Evolutionary conservation across 2,888 invertebrate genomes (phyloP).

Genomic region (Hyposoter didymator): DNA sequence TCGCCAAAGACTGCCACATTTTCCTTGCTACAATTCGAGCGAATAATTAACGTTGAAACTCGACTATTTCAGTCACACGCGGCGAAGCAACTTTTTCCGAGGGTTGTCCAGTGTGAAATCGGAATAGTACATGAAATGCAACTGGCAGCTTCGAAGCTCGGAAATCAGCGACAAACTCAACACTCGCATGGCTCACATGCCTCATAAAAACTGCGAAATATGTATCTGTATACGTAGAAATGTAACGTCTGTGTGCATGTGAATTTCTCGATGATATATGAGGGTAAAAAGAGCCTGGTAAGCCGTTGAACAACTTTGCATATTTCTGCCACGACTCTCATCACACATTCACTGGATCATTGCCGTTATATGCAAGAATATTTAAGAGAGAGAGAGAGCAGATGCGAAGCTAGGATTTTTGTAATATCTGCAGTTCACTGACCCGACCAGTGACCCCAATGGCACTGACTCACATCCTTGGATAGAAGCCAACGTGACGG

Average conservation of each 20-base stretch:
- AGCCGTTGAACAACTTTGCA: slow-evolving; percentile 35
- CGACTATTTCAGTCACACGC: background rate
- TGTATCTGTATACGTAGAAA: background rate
- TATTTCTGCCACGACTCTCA: slow-evolving; percentile 31
- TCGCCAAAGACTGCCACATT: background rate
- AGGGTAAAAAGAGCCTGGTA: slow-evolving; percentile 19
- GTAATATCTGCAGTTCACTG: slow-evolving; percentile 50
- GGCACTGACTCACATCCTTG: slow-evolving; percentile 41
- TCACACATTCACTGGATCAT: slow-evolving; percentile 31
- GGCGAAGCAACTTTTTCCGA: background rate
- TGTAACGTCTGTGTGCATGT: background rate
- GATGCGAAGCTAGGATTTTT: slow-evolving; percentile 33
- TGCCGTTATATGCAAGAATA: slow-evolving; percentile 28
- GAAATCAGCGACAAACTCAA: slow-evolving; percentile 9
- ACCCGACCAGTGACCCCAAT: slow-evolving; percentile 52
- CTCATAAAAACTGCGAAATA: background rate
- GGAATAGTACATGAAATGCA: slow-evolving; percentile 3
- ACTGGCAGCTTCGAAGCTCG: background rate
- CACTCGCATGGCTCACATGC: background rate
- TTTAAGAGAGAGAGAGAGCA: slow-evolving; percentile 5
- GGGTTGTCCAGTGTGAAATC: background rate
- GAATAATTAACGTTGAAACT: background rate
- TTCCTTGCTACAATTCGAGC: background rate
- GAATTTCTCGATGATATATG: slow-evolving; percentile 29
- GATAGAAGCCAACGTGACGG: slow-evolving; percentile 38